These are phyloP conservation scores for Pyxicephalus adspersus DNA, from an alignment of 2,113 vertebrate genomes.

Conservation along the genomic window DNA sequence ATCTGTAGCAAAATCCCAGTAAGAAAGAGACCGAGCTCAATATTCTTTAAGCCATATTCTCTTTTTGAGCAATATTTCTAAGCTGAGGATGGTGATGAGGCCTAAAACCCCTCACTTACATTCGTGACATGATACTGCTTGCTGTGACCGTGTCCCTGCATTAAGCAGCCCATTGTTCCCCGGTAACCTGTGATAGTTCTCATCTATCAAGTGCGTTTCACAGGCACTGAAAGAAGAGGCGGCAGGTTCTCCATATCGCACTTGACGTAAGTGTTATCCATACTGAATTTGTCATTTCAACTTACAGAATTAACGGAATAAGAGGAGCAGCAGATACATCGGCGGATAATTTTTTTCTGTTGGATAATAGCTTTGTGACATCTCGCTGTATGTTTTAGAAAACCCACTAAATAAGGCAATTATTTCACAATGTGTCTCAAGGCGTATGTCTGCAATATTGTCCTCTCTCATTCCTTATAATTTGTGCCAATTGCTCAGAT, in stretches of 20 bases:
- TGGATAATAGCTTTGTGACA: conserved; percentile 41
- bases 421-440: conserved; percentile 15
- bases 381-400: conserved; percentile 32
- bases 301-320: conserved; percentile 38
- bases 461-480: background rate
- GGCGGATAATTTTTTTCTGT: conserved; percentile 15
- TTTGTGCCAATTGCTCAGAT: background rate
- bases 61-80: conserved; percentile 57
- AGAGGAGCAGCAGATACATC: background rate
- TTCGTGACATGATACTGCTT: conserved; percentile 58
- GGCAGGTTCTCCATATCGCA: conserved; percentile 56
- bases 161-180: conserved; percentile 62
- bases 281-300: conserved; percentile 56
- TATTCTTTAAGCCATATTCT: background rate
- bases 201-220: conserved; percentile 60
- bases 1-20: background rate
- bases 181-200: conserved; percentile 61
- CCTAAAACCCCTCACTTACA: conserved; percentile 57
- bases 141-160: conserved; percentile 63
- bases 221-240: conserved; percentile 59
- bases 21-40: conserved; percentile 4
- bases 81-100: conserved; percentile 62
- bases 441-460: background rate
- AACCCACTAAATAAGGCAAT: conserved; percentile 32
- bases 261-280: conserved; percentile 60